Evolutionary conservation across 53 echinoderm and acorn worm species (phyloP), one percentile per base, ranked within the genome.

Genomic region (Stichopus horrens): DNA sequence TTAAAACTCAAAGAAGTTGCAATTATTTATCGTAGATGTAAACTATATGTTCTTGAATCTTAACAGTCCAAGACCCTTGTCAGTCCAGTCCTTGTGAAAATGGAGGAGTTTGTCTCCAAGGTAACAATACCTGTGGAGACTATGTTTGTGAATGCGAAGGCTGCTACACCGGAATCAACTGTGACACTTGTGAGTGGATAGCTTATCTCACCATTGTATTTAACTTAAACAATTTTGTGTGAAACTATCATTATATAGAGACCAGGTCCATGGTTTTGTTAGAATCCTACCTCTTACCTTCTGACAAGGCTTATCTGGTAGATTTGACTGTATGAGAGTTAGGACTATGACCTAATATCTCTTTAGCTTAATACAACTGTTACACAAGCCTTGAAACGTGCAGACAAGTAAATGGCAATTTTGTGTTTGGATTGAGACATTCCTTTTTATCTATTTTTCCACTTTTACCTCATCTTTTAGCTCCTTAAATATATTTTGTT

Each of bases 151-250:
- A 23, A 6, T 93, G 93, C 54, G 87, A 63, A 0, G 54, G 67
- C 5, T 90, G 91, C 52, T 91, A 75, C 77, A 60, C 77, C 18
- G 90, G 90, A 4, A 9, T 60, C 23, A 86, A 86, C 65, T 90
- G 90, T 76, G 76, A 90, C 76, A 88, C 78, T 75, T 81, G 95
- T 95, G 88, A 95, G 95, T 95, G 4, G 51, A 0, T 57, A 75
- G n/a, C 86, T 67, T 67, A 11, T 11, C n/a, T 71, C 71, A 16
- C 71, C n/a, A 71, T 71, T 71, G 19, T 75, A 18, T 75, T 75
- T 37, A 75, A 75, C 77, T 77, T 53, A 0, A 21, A 10, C 21
- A 7, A 0, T 5, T 75, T 88, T 88, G 10, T 65, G 7, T 4
- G 23, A 76, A 16, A 88, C 11, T 83, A 18, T 21, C 52, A 37